Conservation (phyloP, 2,113 vertebrate genomes). For the Aleadryas rufinucha region DNA sequence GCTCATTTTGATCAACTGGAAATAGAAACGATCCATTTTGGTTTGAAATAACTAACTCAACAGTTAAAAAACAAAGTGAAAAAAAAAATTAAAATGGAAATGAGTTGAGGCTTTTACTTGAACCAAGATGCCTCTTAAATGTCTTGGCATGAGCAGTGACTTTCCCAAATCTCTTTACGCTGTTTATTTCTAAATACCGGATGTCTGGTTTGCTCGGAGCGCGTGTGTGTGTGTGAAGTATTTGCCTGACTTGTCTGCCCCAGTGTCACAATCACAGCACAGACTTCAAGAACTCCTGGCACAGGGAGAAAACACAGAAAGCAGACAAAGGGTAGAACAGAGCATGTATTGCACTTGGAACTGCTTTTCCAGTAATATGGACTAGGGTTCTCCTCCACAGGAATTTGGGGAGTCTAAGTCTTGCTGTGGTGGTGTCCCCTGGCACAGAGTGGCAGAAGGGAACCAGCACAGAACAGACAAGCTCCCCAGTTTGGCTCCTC, state of each 20-base stretch:
- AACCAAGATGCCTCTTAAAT: constrained; percentile 43
- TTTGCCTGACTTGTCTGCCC: constrained; percentile 19
- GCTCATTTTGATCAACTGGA: neutral
- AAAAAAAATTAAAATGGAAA: constrained; percentile 18
- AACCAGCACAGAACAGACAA: neutral
- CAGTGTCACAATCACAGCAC: neutral
- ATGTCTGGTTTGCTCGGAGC: constrained; percentile 19
- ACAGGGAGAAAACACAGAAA: neutral
- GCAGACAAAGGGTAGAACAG: neutral
- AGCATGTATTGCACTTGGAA: neutral
- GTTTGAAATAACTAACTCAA: neutral
- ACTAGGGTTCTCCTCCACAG: neutral
- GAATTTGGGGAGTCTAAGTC: neutral
- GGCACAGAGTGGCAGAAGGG: neutral
- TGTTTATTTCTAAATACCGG: constrained; percentile 56
- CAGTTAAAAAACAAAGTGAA: neutral
- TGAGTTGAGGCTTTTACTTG: constrained; percentile 8
- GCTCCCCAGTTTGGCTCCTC: neutral
- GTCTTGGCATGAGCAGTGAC: constrained; percentile 15
- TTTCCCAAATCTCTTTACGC: constrained; percentile 37
- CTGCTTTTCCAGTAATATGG: neutral
- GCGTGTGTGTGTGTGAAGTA: neutral
- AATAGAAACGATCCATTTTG: neutral
- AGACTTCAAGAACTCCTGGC: neutral
- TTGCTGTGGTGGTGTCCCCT: neutral